Evolutionary conservation across 2,888 invertebrate genomes (phyloP), one percentile per base, ranked within the genome.

Genomic region (Hipparchia sbordonii): DNA sequence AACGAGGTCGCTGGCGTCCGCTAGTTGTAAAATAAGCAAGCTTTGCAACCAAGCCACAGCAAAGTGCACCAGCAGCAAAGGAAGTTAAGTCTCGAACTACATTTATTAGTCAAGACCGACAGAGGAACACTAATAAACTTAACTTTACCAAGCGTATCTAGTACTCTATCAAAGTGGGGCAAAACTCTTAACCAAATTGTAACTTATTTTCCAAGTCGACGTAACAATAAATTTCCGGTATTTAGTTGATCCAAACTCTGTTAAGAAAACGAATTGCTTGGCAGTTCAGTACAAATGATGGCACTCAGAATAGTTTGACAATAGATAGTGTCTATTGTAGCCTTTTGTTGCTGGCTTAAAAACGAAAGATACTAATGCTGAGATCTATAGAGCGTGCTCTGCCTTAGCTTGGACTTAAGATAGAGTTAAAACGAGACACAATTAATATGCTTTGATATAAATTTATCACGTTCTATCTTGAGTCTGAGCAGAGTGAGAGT

Each of bases 101-200:
- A 69, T 61, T 69, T 68, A 68, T 68, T 68, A 68, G 61, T 69
- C 52, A 69, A 69, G 69, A 69, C 69, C 69, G 61, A 61, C 51
- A 69, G 69, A 54, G 69, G 45, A 61, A 69, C 69, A 69, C 61
- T 69, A 69, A 69, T 61, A 61, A 61, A 69, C 60, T 69, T 69
- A 45, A 69, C 69, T 61, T 68, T 52, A 51, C 52, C 33, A 52
- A 69, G 69, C 69, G 69, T 69, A 67, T 48, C 67, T 67, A 59
- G 48, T 67, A 69, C 61, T 69, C 69, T 61, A 69, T 61, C 69
- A 59, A 69, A 69, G 69, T 69, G 61, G 52, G 13, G 45, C 61
- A 61, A 69, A 68, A 68, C 69, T 69, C 45, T 52, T 69, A 61
- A 61, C 39, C 46, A 46, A 68, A 68, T 68, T 60, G 39, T 61